Base-by-base conservation (phyloP, 2,888 invertebrate genomes). In the Thumatha senex region DNA sequence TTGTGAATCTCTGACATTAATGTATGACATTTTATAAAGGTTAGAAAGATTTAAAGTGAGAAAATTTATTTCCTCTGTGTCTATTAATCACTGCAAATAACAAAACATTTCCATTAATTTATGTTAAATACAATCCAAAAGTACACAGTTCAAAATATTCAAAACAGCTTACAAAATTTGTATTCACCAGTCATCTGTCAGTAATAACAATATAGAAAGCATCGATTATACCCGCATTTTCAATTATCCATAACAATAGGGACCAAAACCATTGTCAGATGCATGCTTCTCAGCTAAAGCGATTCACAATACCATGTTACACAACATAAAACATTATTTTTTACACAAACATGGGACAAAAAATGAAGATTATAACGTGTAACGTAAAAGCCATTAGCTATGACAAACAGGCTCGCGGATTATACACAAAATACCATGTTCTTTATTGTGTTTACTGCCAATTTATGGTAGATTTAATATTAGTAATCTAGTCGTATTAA, bases 171-270 rank as follows among this genome's bases (percentile, higher is more conserved):
- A 36, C 40, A 30, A 36, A 44, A 15, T 48, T 48, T 39, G 18
- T 45, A 53, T 48, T 48, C 52, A 53, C 48, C 31, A 40, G n/a
- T 44, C 36, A 31, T 52, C 34, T 47, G 51, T 54, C 51, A 29
- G 51, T 36, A 50, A 67, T 67, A 66, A 64, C 60, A 71, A 72
- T 72, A 61, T 67, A 74, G 70, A 74, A 72, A 79, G 74, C 78
- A 78, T 74, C 80, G 83, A 85, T 83, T 78, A 79, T 76, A 61
- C 85, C 86, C 87, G 84, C 85, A 85, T 85, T 76, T 83, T 81
- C 83, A 78, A 84, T 86, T 80, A 82, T 73, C 65, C 67, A 51
- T 63, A 76, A 85, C 82, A 86, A 86, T 79, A 59, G 81, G 59
- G 53, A 58, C 64, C 68, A n/a, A 61, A 64, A 65, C 67, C 72